These are phyloP conservation scores for Caloenas nicobarica DNA, from an alignment of 2,113 vertebrate species.

Conservation along the genomic window DNA sequence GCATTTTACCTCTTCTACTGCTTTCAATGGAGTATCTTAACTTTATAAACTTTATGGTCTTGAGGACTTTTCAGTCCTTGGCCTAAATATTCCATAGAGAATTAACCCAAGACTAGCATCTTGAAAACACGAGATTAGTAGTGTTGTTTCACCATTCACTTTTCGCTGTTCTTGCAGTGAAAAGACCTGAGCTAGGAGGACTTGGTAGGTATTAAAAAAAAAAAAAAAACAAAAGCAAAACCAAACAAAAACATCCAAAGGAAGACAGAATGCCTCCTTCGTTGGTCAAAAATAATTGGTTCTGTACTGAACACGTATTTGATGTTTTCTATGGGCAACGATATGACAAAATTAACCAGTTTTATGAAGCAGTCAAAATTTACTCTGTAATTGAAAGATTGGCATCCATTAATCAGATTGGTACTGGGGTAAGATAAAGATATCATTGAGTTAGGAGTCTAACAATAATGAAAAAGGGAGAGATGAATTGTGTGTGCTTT, in stretches of 20 bases:
- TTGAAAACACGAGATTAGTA: not conserved
- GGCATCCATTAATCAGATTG: not conserved
- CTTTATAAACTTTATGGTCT: not conserved
- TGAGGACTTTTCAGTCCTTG: not conserved
- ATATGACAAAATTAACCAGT: constrained; percentile 32
- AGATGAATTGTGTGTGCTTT: not conserved
- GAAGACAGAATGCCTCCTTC: not conserved
- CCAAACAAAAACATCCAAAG: not conserved
- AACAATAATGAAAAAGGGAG: not conserved
- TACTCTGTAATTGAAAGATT: constrained; percentile 26
- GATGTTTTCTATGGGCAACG: not conserved
- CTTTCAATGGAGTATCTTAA: not conserved
- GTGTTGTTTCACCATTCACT: not conserved
- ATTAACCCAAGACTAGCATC: not conserved
- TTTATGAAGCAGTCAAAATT: constrained; percentile 32
- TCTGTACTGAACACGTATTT: not conserved
- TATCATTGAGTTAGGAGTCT: not conserved
- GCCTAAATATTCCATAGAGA: not conserved
- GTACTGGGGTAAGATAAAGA: not conserved
- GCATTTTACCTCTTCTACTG: not conserved
- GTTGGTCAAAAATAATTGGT: not conserved
- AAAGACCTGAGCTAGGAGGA: not conserved
- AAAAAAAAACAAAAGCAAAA: not conserved
- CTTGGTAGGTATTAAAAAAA: not conserved
- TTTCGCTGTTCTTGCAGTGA: not conserved